Base-by-base conservation (phyloP, 2,888 invertebrate genomes). In the Drosophila putrida region DNA sequence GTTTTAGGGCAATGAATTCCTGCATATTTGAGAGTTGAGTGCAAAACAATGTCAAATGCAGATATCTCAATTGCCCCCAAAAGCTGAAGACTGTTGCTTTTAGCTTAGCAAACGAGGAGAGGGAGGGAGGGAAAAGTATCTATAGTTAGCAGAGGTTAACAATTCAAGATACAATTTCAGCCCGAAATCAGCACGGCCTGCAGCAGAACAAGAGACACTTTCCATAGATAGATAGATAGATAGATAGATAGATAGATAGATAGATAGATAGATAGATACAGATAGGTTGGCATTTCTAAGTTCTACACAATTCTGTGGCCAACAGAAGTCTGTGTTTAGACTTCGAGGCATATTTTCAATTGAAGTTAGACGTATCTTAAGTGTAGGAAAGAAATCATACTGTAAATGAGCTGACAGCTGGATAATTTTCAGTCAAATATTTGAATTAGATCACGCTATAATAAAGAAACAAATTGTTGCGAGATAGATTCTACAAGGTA, bases 21-120 rank as follows among this genome's bases (percentile, higher is more conserved):
- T 66, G 63, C 49, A 63, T 60, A 73, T 70, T 80, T 74, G 39
- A 63, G 36, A 38, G 55, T 36, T 53, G 54, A 77, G 63, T 68
- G 77, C 60, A 71, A 68, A 75, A 76, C 68, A 68, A 68, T 73
- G 68, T 78, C 50, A 59, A 62, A 44, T 67, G 27, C 55, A 72
- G 43, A 46, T 73, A 51, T 59, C 67, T 59, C 67, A 57, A 72
- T 60, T 62, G 67, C 50, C 60, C 61, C 41, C 43, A 39, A 39
- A 43, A 35, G n/a, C 38, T 44, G 5, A 53, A 15, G 36, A 39
- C 35, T 54, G 46, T 33, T 11, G 31, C 10, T 39, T 25, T 44
- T 11, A 13, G 25, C 44, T 11, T 20, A 20, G 20, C 10, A 36
- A 11, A 36, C 6, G 5, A 25, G 13, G 8, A 33, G 38, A 15